phyloP scores from a whole-genome alignment of 1,140 invertebrate species.

The Drosophila pandora region DNA sequence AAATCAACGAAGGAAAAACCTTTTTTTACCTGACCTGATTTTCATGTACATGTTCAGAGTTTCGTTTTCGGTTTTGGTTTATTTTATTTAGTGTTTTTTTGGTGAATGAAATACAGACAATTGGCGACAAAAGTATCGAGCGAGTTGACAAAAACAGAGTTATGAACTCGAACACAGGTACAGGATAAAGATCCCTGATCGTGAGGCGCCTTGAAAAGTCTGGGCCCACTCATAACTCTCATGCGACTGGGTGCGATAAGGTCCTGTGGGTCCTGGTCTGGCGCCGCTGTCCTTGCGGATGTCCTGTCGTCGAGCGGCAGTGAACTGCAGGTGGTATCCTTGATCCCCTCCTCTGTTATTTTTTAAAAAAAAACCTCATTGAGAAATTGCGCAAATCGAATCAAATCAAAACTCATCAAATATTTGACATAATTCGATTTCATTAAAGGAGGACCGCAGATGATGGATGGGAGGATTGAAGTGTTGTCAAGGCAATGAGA shows the following conservation, averaged over 20 bases:
- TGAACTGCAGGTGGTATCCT: constrained; percentile 27
- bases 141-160: constrained; percentile 42
- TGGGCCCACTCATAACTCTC: constrained; percentile 61
- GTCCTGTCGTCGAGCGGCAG: constrained; percentile 35
- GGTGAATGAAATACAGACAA: constrained; percentile 63
- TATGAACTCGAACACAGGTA: constrained; percentile 50
- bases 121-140: constrained; percentile 63
- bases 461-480: constrained; percentile 2
- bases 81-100: constrained; percentile 5
- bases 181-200: constrained; percentile 15
- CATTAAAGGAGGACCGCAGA: constrained; percentile 31
- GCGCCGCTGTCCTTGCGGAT: constrained; percentile 59
- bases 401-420: constrained; percentile 64
- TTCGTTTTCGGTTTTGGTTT: not conserved
- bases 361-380: constrained; percentile 2
- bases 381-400: constrained; percentile 43
- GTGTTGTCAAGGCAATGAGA: constrained; percentile 27
- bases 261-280: constrained; percentile 24
- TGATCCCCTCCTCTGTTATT: not conserved
- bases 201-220: constrained; percentile 60
- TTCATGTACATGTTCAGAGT: constrained; percentile 9
- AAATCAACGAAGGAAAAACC: constrained; percentile 46
- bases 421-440: constrained; percentile 56
- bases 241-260: constrained; percentile 39
- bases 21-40: constrained; percentile 64